These are phyloP conservation scores for Sapajus apella DNA, from an alignment of 2,113 vertebrate genomes.

Conservation along the genomic window DNA sequence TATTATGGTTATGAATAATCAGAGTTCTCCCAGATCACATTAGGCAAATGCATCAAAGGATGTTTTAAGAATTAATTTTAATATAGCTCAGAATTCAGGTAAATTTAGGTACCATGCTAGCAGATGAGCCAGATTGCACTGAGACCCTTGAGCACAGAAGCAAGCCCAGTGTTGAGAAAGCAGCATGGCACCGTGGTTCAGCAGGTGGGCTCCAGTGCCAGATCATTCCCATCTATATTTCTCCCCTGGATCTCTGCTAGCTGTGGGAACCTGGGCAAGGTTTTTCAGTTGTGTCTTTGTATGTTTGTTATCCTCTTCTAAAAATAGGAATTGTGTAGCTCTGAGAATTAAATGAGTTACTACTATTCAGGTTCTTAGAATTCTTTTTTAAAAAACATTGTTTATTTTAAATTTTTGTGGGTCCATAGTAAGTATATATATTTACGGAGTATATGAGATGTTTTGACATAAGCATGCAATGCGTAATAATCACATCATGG, in stretches of 20 bases:
- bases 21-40: not conserved
- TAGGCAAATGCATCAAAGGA: not conserved
- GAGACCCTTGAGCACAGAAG: not conserved
- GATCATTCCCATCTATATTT: not conserved
- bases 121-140: not conserved
- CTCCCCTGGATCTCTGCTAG: not conserved
- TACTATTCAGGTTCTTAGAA: not conserved
- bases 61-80: not conserved
- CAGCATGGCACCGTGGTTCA: accelerated
- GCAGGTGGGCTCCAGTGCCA: not conserved
- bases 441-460: no score
- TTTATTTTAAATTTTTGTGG: no score
- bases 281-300: not conserved
- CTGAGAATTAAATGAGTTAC: not conserved
- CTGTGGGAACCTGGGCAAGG: not conserved
- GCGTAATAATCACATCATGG: no score
- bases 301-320: not conserved
- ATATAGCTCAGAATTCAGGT: not conserved
- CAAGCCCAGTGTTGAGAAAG: not conserved
- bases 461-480: no score
- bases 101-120: no score
- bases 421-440: no score
- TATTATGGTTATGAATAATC: not conserved
- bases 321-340: not conserved
- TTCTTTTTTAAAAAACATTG: not conserved